These are phyloP conservation scores for Phalacrocorax aristotelis DNA, from an alignment of 2,113 vertebrate species.

Conservation along the genomic window DNA sequence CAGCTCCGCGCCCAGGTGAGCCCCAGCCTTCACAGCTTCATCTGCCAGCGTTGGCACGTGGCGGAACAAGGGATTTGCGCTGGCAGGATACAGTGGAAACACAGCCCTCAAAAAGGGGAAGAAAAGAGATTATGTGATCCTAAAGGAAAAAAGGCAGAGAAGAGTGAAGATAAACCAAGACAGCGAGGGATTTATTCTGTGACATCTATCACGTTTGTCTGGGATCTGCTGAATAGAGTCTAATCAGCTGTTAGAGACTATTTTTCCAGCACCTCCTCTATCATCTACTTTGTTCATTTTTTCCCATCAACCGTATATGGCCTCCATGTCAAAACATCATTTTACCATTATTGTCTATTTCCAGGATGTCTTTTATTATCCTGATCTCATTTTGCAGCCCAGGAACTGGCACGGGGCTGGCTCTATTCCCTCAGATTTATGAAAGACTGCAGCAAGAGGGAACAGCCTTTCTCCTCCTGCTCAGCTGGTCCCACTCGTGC, in stretches of 20 bases:
- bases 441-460: not conserved
- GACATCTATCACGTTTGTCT: not conserved
- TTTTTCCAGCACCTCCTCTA: slow-evolving; percentile 53
- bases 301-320: slow-evolving; percentile 21
- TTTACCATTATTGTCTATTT: slow-evolving; percentile 47
- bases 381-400: not conserved
- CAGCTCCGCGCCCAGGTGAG: accelerated
- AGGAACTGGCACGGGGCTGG: not conserved
- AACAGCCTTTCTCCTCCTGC: not conserved
- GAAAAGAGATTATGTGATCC: not conserved
- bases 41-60: accelerated
- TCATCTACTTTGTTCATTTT: slow-evolving; percentile 13
- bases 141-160: not conserved
- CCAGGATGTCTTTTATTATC: slow-evolving; percentile 22
- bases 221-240: not conserved
- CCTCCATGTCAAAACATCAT: slow-evolving; percentile 64
- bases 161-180: not conserved
- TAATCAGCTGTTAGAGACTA: slow-evolving; percentile 14
- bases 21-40: accelerated
- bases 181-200: not conserved
- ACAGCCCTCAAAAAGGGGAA: not conserved
- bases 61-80: accelerated
- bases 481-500: not conserved
- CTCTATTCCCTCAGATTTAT: not conserved
- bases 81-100: accelerated